Percentiles rank a stretch among this genome's conserved stretches.
Conservation (phyloP, 2,797 vertebrate genomes). For the Sebastes paucispinis region DNA sequence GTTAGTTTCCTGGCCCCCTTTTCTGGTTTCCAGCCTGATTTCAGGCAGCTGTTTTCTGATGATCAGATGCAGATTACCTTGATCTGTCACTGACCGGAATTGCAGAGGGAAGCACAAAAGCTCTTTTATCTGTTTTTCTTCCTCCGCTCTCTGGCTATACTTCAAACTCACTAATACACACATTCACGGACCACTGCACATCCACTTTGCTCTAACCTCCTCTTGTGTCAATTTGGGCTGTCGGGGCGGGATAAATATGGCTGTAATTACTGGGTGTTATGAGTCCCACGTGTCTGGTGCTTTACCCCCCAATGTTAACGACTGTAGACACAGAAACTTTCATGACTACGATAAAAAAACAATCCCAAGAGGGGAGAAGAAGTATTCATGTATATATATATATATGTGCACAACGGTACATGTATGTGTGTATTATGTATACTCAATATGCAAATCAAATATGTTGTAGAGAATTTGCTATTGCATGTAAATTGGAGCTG, state of each 20-base stretch:
- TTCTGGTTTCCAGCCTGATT: conserved; percentile 53
- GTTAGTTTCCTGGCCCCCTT: conserved; percentile 56
- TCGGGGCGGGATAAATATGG: conserved; percentile 66
- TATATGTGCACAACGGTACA: not conserved
- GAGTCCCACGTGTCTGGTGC: conserved; percentile 74
- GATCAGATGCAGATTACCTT: conserved; percentile 68
- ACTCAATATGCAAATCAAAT: not conserved
- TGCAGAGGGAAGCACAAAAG: conserved; percentile 46
- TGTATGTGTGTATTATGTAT: not conserved
- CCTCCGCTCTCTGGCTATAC: conserved; percentile 29
- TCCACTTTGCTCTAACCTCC: conserved; percentile 52
- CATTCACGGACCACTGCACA: conserved; percentile 42
- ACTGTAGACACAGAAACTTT: conserved; percentile 79
- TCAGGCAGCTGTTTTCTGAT: conserved; percentile 68
- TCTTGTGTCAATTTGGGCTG: conserved; percentile 52
- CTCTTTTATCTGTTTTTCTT: conserved; percentile 56
- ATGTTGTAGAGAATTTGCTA: not conserved
- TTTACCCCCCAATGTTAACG: conserved; percentile 76
- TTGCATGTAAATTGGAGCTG: not conserved
- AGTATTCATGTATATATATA: conserved; percentile 29
- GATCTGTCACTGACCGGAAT: conserved; percentile 65
- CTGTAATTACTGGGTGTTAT: conserved; percentile 73
- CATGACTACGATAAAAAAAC: conserved; percentile 76
- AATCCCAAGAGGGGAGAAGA: conserved; percentile 54
- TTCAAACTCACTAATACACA: conserved; percentile 48